Evolutionary conservation across 2,113 vertebrate species (phyloP), one percentile per base, ranked within the genome.

Genomic region (Crotophaga sulcirostris): DNA sequence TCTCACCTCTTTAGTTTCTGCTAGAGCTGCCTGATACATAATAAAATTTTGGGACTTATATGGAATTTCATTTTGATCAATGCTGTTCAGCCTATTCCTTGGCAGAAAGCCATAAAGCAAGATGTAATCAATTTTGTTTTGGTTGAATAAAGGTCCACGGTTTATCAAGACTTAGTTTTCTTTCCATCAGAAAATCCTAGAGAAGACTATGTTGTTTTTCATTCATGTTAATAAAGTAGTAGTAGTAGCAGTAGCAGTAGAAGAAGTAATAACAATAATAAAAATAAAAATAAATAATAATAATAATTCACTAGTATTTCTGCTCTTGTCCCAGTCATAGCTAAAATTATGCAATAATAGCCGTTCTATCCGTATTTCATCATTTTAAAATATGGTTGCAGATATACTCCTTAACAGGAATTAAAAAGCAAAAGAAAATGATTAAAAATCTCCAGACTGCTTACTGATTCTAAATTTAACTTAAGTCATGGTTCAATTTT

Each of bases 371-470:
- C 34, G 12, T 79, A 49, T 60, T 83, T 93, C 64, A 44, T 64
- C 3, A 33, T 23, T 73, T 84, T 31, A 75, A 28, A 16, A 58
- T 85, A 45, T 73, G 10, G 31, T 51, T 28, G 11, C 16, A 79
- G 40, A 81, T 77, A 66, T 10, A 77, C 77, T 29, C 19, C 8
- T 26, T 73, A 84, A 69, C 68, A 93, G 86, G 76, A 94, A 80
- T 93, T 92, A 74, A 90, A 97, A 94, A 90, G 3, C n/a, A 85
- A 87, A 66, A n/a, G 9, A 5, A 44, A 90, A 90, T 23, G 77
- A 66, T 56, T 36, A 52, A 42, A 25, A 77, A 47, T 40, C 19
- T 73, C 21, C 25, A 62, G 17, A 51, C 58, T 80, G 11, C 31
- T 19, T 12, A 33, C 13, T 51, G 55, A 69, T 26, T 80, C 59